Evolutionary conservation across 2,113 vertebrate species (phyloP).

Genomic region (Pardalotus punctatus): DNA sequence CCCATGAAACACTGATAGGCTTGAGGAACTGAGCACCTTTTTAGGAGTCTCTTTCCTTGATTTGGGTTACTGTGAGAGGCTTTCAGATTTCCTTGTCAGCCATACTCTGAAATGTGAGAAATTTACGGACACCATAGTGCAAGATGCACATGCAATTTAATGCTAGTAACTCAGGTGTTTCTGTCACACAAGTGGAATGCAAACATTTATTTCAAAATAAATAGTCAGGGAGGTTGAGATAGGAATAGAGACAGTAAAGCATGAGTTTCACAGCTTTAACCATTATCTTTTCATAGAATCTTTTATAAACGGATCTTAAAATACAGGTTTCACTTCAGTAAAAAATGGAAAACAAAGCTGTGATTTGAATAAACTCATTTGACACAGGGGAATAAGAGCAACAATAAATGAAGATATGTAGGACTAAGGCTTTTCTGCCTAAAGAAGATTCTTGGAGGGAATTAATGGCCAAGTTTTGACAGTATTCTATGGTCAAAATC

Average conservation of each 20-base stretch:
- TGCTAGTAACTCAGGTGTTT: background rate
- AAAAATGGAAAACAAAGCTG: background rate
- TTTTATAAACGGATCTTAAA: background rate
- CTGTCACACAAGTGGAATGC: background rate
- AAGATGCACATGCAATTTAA: background rate
- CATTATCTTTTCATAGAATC: background rate
- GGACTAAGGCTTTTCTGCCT: background rate
- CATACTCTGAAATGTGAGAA: background rate
- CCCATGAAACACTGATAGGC: background rate
- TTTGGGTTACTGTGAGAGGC: background rate
- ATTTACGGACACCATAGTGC: background rate
- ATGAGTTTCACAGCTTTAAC: background rate
- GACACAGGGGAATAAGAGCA: background rate
- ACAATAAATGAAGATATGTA: background rate
- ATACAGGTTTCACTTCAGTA: background rate
- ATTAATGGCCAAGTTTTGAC: background rate
- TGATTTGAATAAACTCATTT: background rate
- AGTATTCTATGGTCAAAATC: background rate
- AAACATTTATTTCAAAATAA: background rate
- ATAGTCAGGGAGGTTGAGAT: background rate
- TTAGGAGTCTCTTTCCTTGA: background rate
- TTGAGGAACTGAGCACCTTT: background rate
- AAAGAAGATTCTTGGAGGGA: background rate
- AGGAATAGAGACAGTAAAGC: background rate
- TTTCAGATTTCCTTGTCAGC: background rate